Base-by-base conservation (phyloP, 2,797 vertebrate species). In the Caiman crocodilus region DNA sequence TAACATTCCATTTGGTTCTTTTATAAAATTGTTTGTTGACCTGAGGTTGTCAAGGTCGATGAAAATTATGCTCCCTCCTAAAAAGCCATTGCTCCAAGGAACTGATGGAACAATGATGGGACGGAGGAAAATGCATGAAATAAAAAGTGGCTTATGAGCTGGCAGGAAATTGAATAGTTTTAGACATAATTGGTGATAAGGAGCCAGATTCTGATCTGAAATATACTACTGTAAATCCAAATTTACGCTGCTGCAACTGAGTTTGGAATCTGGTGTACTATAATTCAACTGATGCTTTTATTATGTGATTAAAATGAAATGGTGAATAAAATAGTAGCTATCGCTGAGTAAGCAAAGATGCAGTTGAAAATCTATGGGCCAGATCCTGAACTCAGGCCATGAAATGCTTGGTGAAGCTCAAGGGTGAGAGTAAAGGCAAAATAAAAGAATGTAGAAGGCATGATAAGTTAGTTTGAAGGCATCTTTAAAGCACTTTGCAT, bases 11-110 rank as follows among this genome's bases (percentile, higher is more conserved):
- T 89, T 80, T 89, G 78, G 73, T 84, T 91, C 81, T 93, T 80
- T 94, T 84, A 61, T 92, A 69, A 89, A 94, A 89, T 63, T 94
- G 90, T 63, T 93, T 17, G 55, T 65, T 88, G 78, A 87, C 14
- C 64, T 69, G 76, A 88, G 60, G 69, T 87, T 95, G 91, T 82
- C 85, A 92, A 94, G 79, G 89, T 86, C 91, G 88, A 90, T 89
- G 81, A 94, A 75, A 90, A 75, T 61, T 76, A 56, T 92, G 76
- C 76, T 65, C 87, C 84, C 90, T 88, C 65, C 81, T 93, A 50
- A 50, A 50, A 50, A 50, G 42, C 42, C 42, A 50, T 50, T 50
- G 42, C 42, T 50, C 42, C 42, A 50, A 50, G 42, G 42, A 50
- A 50, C 42, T 50, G 42, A 50, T 50, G 9, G 42, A 50, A 50